Evolutionary conservation across 2,888 invertebrate genomes (phyloP).

Genomic region (Strigamia maritima): DNA sequence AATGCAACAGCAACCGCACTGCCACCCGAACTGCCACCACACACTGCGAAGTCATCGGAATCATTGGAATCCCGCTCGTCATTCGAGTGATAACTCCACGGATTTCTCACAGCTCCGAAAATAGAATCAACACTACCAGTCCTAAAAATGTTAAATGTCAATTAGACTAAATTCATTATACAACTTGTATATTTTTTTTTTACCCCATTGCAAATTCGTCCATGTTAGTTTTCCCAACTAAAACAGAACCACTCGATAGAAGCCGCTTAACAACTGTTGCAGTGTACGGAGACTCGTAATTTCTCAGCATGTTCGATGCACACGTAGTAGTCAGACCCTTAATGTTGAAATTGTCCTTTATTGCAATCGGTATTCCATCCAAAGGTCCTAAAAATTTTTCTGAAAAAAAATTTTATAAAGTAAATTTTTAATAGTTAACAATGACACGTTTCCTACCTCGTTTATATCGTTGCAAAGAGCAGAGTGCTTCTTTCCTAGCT

Average conservation of each 20-base stretch:
- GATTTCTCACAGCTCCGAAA: slow-evolving; percentile 84
- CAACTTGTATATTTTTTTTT: not conserved
- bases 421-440: no score
- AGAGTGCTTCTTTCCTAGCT: slow-evolving; percentile 60
- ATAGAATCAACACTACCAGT: slow-evolving; percentile 82
- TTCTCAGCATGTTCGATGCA: slow-evolving; percentile 77
- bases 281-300: slow-evolving; percentile 83
- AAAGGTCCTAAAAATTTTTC: slow-evolving; percentile 54
- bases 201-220: slow-evolving; percentile 98
- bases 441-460: slow-evolving; percentile 53
- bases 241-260: slow-evolving; percentile 63
- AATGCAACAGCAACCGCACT: slow-evolving; percentile 90
- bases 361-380: slow-evolving; percentile 79
- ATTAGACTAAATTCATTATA: not conserved
- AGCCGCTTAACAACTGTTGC: slow-evolving; percentile 84
- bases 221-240: slow-evolving; percentile 94
- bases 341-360: slow-evolving; percentile 94
- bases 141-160: no score
- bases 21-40: slow-evolving; percentile 97
- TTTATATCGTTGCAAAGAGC: slow-evolving; percentile 60
- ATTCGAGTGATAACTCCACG: slow-evolving; percentile 63
- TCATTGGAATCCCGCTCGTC: not conserved
- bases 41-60: slow-evolving; percentile 64
- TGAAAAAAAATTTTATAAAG: slow-evolving; percentile 37
- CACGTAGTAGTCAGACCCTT: slow-evolving; percentile 73